A percentile compares a stretch with the other conserved stretches of the same genome.
phyloP scores from a whole-genome alignment of 2,888 invertebrate species.

The Allygus modestus region DNA sequence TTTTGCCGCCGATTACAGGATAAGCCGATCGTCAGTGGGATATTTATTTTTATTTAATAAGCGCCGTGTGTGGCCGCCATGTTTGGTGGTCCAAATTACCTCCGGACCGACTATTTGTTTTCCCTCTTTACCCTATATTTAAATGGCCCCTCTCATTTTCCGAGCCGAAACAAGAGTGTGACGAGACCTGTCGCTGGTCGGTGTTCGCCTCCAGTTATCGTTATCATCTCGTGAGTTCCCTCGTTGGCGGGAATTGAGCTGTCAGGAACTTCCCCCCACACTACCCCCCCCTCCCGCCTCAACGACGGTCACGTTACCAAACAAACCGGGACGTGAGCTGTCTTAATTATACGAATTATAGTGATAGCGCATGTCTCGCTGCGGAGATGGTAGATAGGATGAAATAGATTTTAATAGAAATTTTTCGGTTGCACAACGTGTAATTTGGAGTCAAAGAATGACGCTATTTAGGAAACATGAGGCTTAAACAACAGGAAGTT shows the following conservation, averaged over 20 bases:
- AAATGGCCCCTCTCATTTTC: slow-evolving; percentile 51
- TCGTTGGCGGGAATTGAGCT: slow-evolving; percentile 47
- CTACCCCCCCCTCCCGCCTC: not conserved
- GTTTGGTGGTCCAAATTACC: slow-evolving; percentile 55
- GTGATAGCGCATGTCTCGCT: slow-evolving; percentile 16
- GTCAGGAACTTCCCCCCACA: slow-evolving; percentile 23
- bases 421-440: slow-evolving; percentile 18
- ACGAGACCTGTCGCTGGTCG: not conserved
- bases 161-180: slow-evolving; percentile 54
- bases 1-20: slow-evolving; percentile 44
- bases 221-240: slow-evolving; percentile 12
- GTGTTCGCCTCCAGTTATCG: slow-evolving; percentile 51
- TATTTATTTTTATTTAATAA: slow-evolving; percentile 60
- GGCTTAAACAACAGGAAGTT: too few relatives aligned
- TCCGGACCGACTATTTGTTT: slow-evolving; percentile 50
- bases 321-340: slow-evolving; percentile 17
- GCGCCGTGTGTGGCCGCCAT: slow-evolving; percentile 56
- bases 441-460: not conserved
- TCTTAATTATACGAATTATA: slow-evolving; percentile 34
- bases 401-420: slow-evolving; percentile 32
- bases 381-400: slow-evolving; percentile 5
- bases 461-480: not conserved
- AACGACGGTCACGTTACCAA: slow-evolving; percentile 22
- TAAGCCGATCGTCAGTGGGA: slow-evolving; percentile 44
- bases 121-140: slow-evolving; percentile 60